Base-by-base conservation (phyloP, 1,140 invertebrate species). In the Orchestia grillus region DNA sequence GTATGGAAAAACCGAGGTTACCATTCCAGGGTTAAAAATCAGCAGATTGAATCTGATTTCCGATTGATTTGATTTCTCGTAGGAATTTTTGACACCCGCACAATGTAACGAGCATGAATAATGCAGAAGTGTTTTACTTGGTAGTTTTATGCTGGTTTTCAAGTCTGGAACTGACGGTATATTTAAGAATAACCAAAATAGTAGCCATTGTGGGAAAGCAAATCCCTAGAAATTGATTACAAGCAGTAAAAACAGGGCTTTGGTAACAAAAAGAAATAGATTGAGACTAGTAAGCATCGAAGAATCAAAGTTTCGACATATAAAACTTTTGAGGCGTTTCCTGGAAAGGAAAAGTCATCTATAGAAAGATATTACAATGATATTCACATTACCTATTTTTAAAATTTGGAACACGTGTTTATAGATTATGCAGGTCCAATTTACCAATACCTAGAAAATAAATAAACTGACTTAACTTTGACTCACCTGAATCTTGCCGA, bases 401-500 rank as follows among this genome's bases (percentile, higher is more conserved):
- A 19, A 6, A 6, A 53, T 53, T 53, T 53, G 47, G 19, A 53
- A 53, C 11, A 77, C 62, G 28, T 15, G 36, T 77, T 3, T 36
- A 77, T 23, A 77, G 3, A 77, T 77, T 28, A 23, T 77, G 11
- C 28, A 77, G 28, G 62, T 15, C 28, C 6, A 53, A 77, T 15
- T 36, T 1, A 77, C 11, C 11, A 77, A 77, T 19, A 77, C 11
- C 11, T 36, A 36, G 62, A 19, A 77, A 77, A 77, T 36, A 77
- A 77, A 77, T 77, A 8, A 77, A 3, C 11, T 77, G 11, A 77
- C 3, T 77, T 90, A 11, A 90, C 36, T 90, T 4, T 8, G 19
- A 94, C 92, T 94, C 44, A 98, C 98, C 98, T 98, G 98, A 97
- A 98, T 98, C 97, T 98, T 98, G 96, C 98, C 98, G 96, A 98